A percentile compares a stretch with the other conserved stretches of the same genome.
Conservation (phyloP, 2,888 invertebrate species). For the Unio pictorum region DNA sequence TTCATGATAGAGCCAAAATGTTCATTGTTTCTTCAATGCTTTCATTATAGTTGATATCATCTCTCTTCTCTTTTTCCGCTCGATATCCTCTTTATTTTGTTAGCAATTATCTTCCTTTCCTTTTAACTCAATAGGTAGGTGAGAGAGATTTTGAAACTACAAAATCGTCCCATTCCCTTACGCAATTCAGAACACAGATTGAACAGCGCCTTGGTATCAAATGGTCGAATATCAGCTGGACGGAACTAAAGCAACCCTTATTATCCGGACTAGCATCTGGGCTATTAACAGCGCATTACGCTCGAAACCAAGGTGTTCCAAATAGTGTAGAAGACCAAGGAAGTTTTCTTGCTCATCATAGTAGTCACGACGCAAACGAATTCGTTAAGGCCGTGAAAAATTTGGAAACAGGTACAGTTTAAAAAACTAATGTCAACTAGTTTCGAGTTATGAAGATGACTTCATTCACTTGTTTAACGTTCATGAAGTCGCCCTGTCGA, state of each 20-base stretch:
- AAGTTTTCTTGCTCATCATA: slow-evolving; percentile 13
- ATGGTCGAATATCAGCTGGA: slow-evolving; percentile 41
- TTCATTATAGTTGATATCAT: no score
- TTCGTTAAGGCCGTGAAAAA: slow-evolving; percentile 5
- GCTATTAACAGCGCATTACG: slow-evolving; percentile 11
- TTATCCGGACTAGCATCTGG: slow-evolving; percentile 51
- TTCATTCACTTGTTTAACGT: no score
- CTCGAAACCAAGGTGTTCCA: slow-evolving; percentile 14
- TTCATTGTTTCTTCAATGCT: no score
- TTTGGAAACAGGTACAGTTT: slow-evolving; percentile 9
- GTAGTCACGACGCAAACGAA: slow-evolving; percentile 10
- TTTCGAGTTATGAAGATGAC: no score
- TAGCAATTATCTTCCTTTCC: no score
- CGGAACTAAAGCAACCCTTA: slow-evolving; percentile 46
- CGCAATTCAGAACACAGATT: slow-evolving; percentile 15
- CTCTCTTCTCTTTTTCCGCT: no score
- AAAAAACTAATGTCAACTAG: background rate
- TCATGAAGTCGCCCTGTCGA: no score
- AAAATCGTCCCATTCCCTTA: slow-evolving; percentile 8
- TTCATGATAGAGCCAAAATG: no score
- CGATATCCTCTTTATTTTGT: no score
- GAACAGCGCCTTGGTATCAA: slow-evolving; percentile 29
- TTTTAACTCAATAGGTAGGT: slow-evolving; percentile 13
- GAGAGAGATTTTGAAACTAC: slow-evolving; percentile 23
- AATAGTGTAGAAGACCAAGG: slow-evolving; percentile 22